Percentiles rank a stretch among this genome's conserved stretches.
Evolutionary conservation across 2,797 vertebrate species (phyloP).

Genomic region (Syngnathus rostellatus): DNA sequence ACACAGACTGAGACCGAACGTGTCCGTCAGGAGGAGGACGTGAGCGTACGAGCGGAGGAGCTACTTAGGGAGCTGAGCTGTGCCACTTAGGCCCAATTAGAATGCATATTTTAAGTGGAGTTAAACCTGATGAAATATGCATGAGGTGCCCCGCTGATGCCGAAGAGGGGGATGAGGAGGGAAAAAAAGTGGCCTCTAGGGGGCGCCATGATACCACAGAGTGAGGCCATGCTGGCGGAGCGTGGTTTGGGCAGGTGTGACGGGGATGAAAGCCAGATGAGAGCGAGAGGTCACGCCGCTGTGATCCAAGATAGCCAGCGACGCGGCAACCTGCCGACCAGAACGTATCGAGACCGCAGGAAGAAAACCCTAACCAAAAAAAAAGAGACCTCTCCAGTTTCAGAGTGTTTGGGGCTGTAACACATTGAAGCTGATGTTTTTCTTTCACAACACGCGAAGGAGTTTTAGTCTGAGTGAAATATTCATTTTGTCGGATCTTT

Average conservation of each 20-base stretch:
- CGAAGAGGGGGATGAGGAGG: conserved; percentile 5
- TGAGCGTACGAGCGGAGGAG: conserved; percentile 35
- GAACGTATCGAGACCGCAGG: neutral
- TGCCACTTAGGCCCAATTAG: conserved; percentile 65
- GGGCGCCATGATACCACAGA: conserved; percentile 49
- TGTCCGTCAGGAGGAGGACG: conserved; percentile 45
- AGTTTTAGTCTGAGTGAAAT: neutral
- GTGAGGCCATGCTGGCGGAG: conserved; percentile 7
- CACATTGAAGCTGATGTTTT: neutral
- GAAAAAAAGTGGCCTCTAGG: conserved; percentile 38
- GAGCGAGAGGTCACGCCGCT: conserved; percentile 4
- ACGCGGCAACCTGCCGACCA: neutral
- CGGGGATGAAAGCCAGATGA: neutral
- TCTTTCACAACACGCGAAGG: neutral
- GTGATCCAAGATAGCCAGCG: neutral
- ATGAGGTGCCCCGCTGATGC: conserved; percentile 46
- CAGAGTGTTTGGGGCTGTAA: neutral
- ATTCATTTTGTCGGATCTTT: neutral
- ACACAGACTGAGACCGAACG: conserved; percentile 31
- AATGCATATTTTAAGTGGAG: conserved; percentile 66
- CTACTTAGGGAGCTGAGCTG: conserved; percentile 48
- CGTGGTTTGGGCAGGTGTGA: conserved; percentile 23
- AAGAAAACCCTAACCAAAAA: neutral
- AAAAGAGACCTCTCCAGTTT: conserved; percentile 13
- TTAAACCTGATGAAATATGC: conserved; percentile 66